phyloP scores from a whole-genome alignment of 2,888 invertebrate species.

The Nebria brevicollis region DNA sequence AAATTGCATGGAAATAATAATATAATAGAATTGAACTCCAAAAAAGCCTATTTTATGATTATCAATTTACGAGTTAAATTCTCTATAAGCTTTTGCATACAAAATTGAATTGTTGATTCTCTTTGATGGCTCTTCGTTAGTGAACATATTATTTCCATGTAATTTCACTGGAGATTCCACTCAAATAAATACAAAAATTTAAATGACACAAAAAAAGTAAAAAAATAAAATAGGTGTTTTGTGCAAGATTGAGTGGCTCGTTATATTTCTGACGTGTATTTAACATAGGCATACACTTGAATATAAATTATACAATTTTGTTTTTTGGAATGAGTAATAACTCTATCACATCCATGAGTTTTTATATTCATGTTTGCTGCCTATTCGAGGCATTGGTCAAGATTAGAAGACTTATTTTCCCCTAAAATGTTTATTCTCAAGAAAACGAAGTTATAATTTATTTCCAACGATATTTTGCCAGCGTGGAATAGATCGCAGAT shows the following conservation, averaged over 20 bases:
- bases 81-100: not conserved
- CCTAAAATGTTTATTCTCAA: too few relatives aligned
- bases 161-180: not conserved
- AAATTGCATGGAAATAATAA: too few relatives aligned
- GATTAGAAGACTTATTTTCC: not conserved
- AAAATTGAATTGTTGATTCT: not conserved
- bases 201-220: too few relatives aligned
- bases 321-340: not conserved
- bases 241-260: not conserved
- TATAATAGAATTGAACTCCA: too few relatives aligned
- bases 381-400: not conserved
- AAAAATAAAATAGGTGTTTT: not conserved
- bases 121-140: not conserved
- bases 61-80: not conserved
- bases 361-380: not conserved
- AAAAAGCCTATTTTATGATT: not conserved
- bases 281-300: not conserved
- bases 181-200: too few relatives aligned
- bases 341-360: not conserved
- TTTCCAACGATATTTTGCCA: too few relatives aligned
- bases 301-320: constrained; percentile 1
- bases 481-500: too few relatives aligned
- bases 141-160: not conserved
- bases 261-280: not conserved
- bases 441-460: too few relatives aligned